Evolutionary conservation across 1,140 invertebrate species (phyloP), one percentile per base, ranked within the genome.

Genomic region (Berghia stephanieae): DNA sequence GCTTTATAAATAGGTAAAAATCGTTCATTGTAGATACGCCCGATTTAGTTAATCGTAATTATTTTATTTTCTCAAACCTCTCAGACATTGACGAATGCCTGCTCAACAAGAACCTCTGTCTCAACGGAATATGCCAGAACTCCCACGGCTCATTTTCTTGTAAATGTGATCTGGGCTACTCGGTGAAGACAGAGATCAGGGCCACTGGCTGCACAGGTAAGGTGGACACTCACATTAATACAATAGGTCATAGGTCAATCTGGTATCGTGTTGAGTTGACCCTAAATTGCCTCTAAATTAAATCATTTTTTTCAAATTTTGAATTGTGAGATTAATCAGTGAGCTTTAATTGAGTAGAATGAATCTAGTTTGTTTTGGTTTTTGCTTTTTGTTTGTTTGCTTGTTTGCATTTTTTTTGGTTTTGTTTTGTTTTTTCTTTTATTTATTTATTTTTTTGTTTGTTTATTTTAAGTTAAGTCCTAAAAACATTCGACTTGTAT

Each of bases 91-190:
- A 94, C 83, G 93, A 94, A 84, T 94, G 93, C 80, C 84, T 85
- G 18, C 76, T 90, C 8, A 92, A 90, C 78, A 86, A 83, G 43
- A 83, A 86, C 42, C 85, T 94, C 0, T 96, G 95, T 89, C 88
- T 92, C 57, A 93, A 94, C 86, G 96, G 96, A 0, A 93, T 94
- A 13, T 97, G 95, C 88, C 89, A 94, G 73, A 97, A 97, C 88
- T 91, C 93, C 0, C 92, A 93, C 81, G 95, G 95, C 10, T 93
- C 92, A 8, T 96, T 93, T 88, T 89, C 92, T 10, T 97, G 96
- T 87, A 93, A 94, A 72, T 97, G 95, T 88, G 93, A 93, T 82
- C 92, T 93, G 63, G 95, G 95, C 0, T 98, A 96, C 86, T 85
- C 84, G 52, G 82, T 87, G 24, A 83, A 87, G 74, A 67, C 92